Evolutionary conservation across 1,140 invertebrate genomes (phyloP).

Genomic region (Lithobius niger): DNA sequence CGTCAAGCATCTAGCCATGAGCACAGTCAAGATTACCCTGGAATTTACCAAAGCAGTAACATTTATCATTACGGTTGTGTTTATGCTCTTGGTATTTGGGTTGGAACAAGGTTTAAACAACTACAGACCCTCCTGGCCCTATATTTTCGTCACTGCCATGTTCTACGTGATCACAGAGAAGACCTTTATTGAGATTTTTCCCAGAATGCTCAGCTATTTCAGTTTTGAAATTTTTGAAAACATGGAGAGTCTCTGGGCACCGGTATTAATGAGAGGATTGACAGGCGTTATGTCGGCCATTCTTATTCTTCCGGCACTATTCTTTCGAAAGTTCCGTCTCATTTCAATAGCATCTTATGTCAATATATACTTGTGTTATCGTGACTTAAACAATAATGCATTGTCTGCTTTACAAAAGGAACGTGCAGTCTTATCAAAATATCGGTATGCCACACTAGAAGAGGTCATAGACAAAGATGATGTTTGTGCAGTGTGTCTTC

Average conservation of each 20-base stretch:
- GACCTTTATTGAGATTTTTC: slow-evolving; percentile 48
- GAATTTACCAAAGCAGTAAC: slow-evolving; percentile 70
- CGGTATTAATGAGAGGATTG: slow-evolving; percentile 43
- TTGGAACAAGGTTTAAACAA: slow-evolving; percentile 57
- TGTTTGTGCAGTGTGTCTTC: slow-evolving; percentile 58
- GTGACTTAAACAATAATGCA: slow-evolving; percentile 43
- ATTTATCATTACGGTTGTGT: slow-evolving; percentile 61
- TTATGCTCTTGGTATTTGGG: slow-evolving; percentile 56
- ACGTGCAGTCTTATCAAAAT: slow-evolving; percentile 43
- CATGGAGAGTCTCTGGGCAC: slow-evolving; percentile 49
- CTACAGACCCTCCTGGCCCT: slow-evolving; percentile 49
- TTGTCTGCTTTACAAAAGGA: slow-evolving; percentile 41
- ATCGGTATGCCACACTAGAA: slow-evolving; percentile 45
- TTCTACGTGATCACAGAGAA: slow-evolving; percentile 61
- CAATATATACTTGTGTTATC: slow-evolving; percentile 49
- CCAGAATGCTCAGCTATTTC: slow-evolving; percentile 38
- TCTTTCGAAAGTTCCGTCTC: slow-evolving; percentile 40
- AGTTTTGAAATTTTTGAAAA: slow-evolving; percentile 47
- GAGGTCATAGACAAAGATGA: slow-evolving; percentile 54
- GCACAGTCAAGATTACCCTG: slow-evolving; percentile 60
- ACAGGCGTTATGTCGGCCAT: slow-evolving; percentile 39
- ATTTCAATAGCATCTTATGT: slow-evolving; percentile 45
- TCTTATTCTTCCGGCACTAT: slow-evolving; percentile 36
- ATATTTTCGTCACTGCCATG: slow-evolving; percentile 47
- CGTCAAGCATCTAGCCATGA: slow-evolving; percentile 63